Conservation (phyloP, 2,797 vertebrate species). For the Atherinosoma microstoma region DNA sequence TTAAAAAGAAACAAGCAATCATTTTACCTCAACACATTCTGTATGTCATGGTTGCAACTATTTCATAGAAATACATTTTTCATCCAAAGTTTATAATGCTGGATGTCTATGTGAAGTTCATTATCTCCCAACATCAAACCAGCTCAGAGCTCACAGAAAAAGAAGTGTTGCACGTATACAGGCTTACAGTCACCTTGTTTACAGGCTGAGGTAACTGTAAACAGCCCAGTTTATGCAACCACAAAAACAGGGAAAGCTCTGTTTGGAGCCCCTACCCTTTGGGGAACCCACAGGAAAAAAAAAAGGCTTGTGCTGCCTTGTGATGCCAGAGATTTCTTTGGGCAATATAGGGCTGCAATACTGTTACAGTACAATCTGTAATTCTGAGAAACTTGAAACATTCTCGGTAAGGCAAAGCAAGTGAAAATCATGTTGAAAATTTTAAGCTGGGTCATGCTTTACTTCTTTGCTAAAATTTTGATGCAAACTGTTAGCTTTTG, state of each 20-base stretch:
- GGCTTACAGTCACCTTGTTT: slow-evolving; percentile 6
- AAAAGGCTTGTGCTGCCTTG: slow-evolving; percentile 60
- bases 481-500: background rate
- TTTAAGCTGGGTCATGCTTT: background rate
- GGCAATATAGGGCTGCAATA: slow-evolving; percentile 7
- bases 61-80: background rate
- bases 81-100: background rate
- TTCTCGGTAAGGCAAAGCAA: background rate
- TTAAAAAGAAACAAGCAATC: no score
- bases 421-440: accelerated
- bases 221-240: slow-evolving; percentile 37
- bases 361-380: background rate
- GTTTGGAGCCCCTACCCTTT: slow-evolving; percentile 42
- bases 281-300: slow-evolving; percentile 43
- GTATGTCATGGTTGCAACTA: background rate
- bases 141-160: background rate
- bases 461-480: background rate
- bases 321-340: slow-evolving; percentile 57
- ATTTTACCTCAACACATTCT: background rate
- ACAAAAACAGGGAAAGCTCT: slow-evolving; percentile 53
- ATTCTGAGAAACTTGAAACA: background rate
- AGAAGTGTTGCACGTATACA: background rate
- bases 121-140: background rate
- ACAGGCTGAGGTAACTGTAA: slow-evolving; percentile 28
- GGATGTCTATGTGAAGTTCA: background rate